Conservation (phyloP, 2,797 vertebrate genomes). For the Brotula barbata region DNA sequence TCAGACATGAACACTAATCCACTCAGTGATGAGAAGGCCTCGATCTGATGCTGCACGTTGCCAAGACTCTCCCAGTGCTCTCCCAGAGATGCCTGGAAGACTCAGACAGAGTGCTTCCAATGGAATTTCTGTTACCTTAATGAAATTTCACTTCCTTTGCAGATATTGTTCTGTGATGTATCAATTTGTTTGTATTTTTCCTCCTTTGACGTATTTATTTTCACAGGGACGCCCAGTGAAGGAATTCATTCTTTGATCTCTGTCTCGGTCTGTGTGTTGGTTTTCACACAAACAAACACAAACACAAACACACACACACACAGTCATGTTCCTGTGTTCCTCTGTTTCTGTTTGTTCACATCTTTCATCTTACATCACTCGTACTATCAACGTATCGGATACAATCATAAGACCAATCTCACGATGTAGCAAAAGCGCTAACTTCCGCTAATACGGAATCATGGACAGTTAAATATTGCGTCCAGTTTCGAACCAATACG, state of each 20-base stretch:
- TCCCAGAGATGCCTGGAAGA: slow-evolving; percentile 14
- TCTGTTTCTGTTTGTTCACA: no score
- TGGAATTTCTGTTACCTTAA: slow-evolving; percentile 47
- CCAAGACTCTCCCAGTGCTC: slow-evolving; percentile 58
- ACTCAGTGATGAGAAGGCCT: slow-evolving; percentile 73
- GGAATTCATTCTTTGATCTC: slow-evolving; percentile 24
- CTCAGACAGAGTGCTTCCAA: slow-evolving; percentile 57
- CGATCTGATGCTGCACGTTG: slow-evolving; percentile 63
- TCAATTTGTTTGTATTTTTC: slow-evolving; percentile 53
- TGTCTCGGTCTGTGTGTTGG: not conserved
- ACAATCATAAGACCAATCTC: no score
- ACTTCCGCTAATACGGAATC: no score
- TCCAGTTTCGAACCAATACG: no score
- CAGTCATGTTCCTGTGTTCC: not conserved
- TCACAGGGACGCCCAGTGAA: slow-evolving; percentile 20
- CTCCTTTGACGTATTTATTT: slow-evolving; percentile 50
- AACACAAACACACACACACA: not conserved
- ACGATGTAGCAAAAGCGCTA: no score
- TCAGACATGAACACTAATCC: slow-evolving; percentile 80
- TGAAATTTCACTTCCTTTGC: slow-evolving; percentile 65
- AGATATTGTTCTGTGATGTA: slow-evolving; percentile 59
- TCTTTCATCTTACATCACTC: no score
- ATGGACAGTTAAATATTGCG: no score
- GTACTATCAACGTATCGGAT: no score
- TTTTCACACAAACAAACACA: not conserved